These are phyloP conservation scores for Eulemur mongoz DNA, from an alignment of 2,797 vertebrate species.

Conservation along the genomic window DNA sequence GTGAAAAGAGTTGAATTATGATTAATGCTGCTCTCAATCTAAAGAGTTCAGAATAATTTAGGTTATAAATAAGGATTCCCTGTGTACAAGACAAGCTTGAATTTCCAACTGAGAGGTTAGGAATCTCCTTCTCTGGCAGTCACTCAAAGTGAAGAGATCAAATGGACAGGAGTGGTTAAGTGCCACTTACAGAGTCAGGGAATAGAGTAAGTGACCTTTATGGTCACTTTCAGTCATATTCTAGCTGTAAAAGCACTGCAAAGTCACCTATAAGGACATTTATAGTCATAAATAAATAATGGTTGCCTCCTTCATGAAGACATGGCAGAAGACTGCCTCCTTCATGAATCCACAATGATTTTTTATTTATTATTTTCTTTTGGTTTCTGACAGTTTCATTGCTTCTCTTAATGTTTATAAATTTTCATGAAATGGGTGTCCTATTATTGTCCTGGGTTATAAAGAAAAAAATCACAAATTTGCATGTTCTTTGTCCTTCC, in stretches of 20 bases:
- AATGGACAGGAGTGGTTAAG: background rate
- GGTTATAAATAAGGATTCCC: background rate
- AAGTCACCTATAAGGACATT: background rate
- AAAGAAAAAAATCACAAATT: conserved; percentile 36
- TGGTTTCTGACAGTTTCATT: conserved; percentile 30
- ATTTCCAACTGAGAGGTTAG: conserved; percentile 6
- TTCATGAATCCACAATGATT: background rate
- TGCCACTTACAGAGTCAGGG: background rate
- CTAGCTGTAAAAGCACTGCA: background rate
- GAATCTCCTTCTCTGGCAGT: background rate
- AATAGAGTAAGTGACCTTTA: background rate
- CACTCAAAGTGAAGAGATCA: background rate
- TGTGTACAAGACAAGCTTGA: background rate
- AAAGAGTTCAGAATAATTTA: background rate
- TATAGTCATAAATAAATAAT: conserved; percentile 1
- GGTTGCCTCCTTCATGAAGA: background rate
- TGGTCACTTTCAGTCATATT: background rate
- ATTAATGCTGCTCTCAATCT: background rate
- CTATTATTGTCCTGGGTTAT: background rate
- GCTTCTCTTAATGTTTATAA: background rate
- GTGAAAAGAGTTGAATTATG: background rate
- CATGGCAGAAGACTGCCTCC: background rate
- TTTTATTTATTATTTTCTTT: conserved; percentile 33
- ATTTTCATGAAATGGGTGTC: background rate
- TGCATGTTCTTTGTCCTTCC: background rate